Evolutionary conservation across 2,888 invertebrate species (phyloP), one percentile per base, ranked within the genome.

Genomic region (Limnephilus auricula): DNA sequence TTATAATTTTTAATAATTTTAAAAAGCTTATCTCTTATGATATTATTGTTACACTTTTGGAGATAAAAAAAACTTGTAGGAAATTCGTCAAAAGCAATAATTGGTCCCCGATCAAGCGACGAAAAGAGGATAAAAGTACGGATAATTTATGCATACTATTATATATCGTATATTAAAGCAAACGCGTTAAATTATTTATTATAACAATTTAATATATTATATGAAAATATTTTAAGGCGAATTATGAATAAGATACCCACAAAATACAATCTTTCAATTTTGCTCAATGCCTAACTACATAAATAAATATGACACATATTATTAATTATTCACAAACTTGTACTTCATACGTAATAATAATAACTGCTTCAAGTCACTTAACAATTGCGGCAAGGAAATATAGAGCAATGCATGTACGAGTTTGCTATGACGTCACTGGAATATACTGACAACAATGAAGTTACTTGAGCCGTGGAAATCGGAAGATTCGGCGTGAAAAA

Each of bases 381-480:
- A 34, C 10, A 82, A 82, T 34, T 82, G 82, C 82, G 34, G 30
- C 80, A 80, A 18, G 31, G 65, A 65, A 65, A 65, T 80, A 32
- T 32, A 80, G 80, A 65, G 25, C 65, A 32, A 80, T 32, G 82
- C 34, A 82, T 32, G 85, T 45, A 45, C 85, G 83, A 15, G 34
- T 84, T 65, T 25, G 50, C 82, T 10, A 32, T 84, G 78, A 40
- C 90, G 90, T 80, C 30, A 31, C 30, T 40, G 80, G 79, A 82
- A 65, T 65, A 82, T 90, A 80, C 83, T 84, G 83, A 65, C 65
- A 83, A 83, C 34, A 65, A 37, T 79, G 85, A 83, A 85, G 15
- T 85, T 83, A 3, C 50, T 65, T 80, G 86, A 34, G 86, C 65
- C 25, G 65, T 82, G 78, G 50, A 32, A 78, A 85, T 65, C 25